A percentile compares a stretch with the other conserved stretches of the same genome.
Conservation (phyloP, 1,140 invertebrate genomes). For the Aricia agestis region DNA sequence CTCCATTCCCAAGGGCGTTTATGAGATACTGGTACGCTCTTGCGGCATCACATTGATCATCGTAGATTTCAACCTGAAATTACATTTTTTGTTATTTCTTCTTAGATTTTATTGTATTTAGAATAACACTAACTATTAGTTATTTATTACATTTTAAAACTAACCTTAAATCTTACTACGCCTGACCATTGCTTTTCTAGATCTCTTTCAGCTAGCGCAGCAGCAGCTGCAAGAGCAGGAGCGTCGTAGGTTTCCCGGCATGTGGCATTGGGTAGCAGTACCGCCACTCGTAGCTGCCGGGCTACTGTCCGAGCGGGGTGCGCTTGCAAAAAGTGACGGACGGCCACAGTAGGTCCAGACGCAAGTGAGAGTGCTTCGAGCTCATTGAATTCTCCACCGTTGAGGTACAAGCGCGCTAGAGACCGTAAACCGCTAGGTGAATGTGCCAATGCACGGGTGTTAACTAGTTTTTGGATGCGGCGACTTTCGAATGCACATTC, state of each 20-base stretch:
- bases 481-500: conserved; percentile 48
- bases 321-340: conserved; percentile 25
- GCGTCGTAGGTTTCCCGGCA: conserved; percentile 35
- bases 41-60: conserved; percentile 46
- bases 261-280: conserved; percentile 38
- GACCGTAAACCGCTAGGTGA: conserved; percentile 34
- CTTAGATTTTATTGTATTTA: too few species aligned
- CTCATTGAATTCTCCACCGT: conserved; percentile 27
- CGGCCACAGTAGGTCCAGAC: conserved; percentile 26
- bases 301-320: conserved; percentile 28
- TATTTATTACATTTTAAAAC: too few species aligned
- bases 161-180: conserved; percentile 30
- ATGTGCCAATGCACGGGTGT: conserved; percentile 34
- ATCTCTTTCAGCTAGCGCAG: conserved; percentile 39
- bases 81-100: not conserved
- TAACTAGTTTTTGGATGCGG: conserved; percentile 42
- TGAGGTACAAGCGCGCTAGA: conserved; percentile 30
- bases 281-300: conserved; percentile 39
- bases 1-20: conserved; percentile 43
- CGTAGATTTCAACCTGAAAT: conserved; percentile 46
- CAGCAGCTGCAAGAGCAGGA: conserved; percentile 35
- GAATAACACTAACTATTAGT: too few species aligned
- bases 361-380: conserved; percentile 25
- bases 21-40: conserved; percentile 47
- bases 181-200: conserved; percentile 24